Conservation (phyloP, 2,797 vertebrate species). For the Staurois parvus region DNA sequence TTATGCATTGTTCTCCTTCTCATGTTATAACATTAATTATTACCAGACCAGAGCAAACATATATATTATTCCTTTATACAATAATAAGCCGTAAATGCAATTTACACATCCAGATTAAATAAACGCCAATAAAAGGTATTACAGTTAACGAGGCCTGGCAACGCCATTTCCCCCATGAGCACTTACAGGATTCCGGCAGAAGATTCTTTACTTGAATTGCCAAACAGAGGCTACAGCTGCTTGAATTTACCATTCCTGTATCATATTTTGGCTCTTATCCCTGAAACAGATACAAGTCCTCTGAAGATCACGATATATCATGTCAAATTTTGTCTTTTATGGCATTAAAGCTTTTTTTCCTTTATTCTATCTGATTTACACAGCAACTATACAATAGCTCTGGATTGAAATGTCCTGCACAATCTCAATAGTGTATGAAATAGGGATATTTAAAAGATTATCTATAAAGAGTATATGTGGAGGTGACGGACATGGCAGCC, state of each 20-base stretch:
- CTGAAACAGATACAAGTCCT: slow-evolving; percentile 9
- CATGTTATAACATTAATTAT: no score
- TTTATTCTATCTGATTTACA: neutral
- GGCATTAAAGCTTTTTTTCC: neutral
- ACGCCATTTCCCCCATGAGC: slow-evolving; percentile 18
- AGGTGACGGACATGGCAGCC: no score
- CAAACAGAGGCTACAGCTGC: slow-evolving; percentile 43
- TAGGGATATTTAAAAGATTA: no score
- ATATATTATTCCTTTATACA: neutral
- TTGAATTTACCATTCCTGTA: slow-evolving; percentile 41
- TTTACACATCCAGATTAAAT: slow-evolving; percentile 18
- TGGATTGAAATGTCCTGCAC: no score
- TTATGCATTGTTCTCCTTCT: no score
- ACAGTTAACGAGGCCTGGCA: slow-evolving; percentile 36
- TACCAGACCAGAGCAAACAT: no score
- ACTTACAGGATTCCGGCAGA: slow-evolving; percentile 27
- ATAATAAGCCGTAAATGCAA: slow-evolving; percentile 2
- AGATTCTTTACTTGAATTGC: slow-evolving; percentile 20
- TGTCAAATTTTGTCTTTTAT: slow-evolving; percentile 7
- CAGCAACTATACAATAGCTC: no score
- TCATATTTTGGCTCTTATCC: slow-evolving; percentile 17
- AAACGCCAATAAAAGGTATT: slow-evolving; percentile 10
- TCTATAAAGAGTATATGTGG: no score
- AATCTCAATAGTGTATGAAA: no score
- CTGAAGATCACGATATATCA: slow-evolving; percentile 15